Base-by-base conservation (phyloP, 2,113 vertebrate genomes). In the Xenopus laevis region DNA sequence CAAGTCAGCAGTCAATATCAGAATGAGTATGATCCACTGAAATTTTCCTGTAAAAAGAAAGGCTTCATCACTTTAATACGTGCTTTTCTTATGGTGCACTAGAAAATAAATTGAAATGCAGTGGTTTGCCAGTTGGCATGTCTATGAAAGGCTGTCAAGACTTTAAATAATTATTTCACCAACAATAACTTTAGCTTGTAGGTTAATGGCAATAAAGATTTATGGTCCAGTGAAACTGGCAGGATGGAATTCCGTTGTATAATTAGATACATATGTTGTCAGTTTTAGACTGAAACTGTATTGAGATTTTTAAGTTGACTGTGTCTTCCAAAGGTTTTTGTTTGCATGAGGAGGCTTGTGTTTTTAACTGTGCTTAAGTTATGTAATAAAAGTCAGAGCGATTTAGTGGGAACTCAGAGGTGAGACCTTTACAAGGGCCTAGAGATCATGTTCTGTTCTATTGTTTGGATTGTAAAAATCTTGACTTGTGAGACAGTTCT, bases 381-480 rank as follows among this genome's bases (percentile, higher is more conserved):
- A 11, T 58, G 53, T 50, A 73, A 57, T 64, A 65, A 33, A 65
- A 65, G 47, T 46, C 53, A 44, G 53, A 57, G 55, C 65, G 10
- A 57, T 73, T 73, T 73, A 73, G 21, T 64, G 47, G 10, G 53
- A 57, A 16, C 52, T 65, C 47, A 73, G 46, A 57, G 16, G 71
- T 18, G 46, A 21, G 46, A 27, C 20, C 46, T 40, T 57, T 20
- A 45, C 44, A 73, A 73, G 30, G 47, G 7, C 33, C 62, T 44
- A 45, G 12, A 13, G 60, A 55, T 57, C 13, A 17, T 18, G 60
- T 53, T 65, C 62, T 57, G 65, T 73, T 18, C 20, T 53, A 57
- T 73, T 65, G 71, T 65, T 73, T 45, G 62, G 10, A 13, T 53
- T 13, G 18, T 65, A 65, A 65, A 72, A 65, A 17, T 33, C 23